A percentile compares a stretch with the other conserved stretches of the same genome.
phyloP scores from a whole-genome alignment of 2,797 vertebrate genomes.

The Staurois parvus region DNA sequence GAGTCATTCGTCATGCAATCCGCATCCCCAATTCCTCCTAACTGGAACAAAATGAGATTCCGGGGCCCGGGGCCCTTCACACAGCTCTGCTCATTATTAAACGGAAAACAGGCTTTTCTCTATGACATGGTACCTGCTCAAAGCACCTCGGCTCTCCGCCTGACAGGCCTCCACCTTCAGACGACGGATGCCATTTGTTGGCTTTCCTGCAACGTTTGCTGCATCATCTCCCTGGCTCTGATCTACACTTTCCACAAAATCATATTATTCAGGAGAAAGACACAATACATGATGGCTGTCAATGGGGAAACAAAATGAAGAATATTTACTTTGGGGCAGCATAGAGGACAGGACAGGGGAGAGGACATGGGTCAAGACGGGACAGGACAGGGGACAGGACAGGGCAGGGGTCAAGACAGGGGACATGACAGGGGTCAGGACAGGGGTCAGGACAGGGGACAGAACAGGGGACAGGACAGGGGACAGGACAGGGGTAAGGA shows the following conservation, averaged over 20 bases:
- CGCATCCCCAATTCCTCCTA: neutral
- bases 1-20: neutral
- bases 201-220: neutral
- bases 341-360: too few relatives aligned
- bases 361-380: too few relatives aligned
- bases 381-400: too few relatives aligned
- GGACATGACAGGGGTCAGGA: too few relatives aligned
- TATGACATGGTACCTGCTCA: neutral
- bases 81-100: neutral
- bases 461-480: too few relatives aligned
- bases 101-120: neutral
- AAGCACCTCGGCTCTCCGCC: neutral
- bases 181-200: neutral
- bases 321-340: too few relatives aligned
- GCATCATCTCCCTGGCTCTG: neutral
- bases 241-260: too few relatives aligned
- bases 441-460: too few relatives aligned
- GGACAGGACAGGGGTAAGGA: too few relatives aligned
- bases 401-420: too few relatives aligned
- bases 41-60: neutral
- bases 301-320: neutral
- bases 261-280: too few relatives aligned
- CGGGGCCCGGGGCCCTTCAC: neutral
- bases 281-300: too few relatives aligned
- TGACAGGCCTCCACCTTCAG: neutral